Conservation (phyloP, 2,113 vertebrate species). For the Phycodurus eques region DNA sequence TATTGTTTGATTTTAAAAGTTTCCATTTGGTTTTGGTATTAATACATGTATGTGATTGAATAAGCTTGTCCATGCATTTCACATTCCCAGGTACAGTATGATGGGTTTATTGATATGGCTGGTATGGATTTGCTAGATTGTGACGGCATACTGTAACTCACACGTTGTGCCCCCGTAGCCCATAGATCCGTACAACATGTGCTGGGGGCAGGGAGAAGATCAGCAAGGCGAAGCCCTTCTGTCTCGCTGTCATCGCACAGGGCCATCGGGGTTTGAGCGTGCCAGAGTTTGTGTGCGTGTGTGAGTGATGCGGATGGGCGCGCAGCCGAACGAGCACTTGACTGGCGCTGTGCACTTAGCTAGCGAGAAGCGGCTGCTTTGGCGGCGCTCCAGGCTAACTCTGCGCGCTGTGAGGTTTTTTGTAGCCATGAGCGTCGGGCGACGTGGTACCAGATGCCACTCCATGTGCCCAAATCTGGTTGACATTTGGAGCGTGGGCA, state of each 20-base stretch:
- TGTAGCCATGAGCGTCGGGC: slow-evolving; percentile 79
- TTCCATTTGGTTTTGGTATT: background rate
- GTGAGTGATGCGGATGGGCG: slow-evolving; percentile 62
- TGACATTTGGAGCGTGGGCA: slow-evolving; percentile 90
- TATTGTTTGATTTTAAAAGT: background rate
- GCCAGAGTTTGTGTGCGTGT: slow-evolving; percentile 49
- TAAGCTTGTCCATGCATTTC: background rate
- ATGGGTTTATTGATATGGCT: background rate
- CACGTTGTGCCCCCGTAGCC: slow-evolving; percentile 17
- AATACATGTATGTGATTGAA: background rate
- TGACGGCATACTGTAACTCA: background rate
- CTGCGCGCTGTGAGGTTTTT: slow-evolving; percentile 81
- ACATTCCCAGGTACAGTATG: background rate
- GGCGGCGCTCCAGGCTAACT: slow-evolving; percentile 65
- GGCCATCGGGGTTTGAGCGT: slow-evolving; percentile 66
- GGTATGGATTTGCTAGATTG: background rate
- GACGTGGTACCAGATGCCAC: slow-evolving; percentile 94
- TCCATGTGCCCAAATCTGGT: slow-evolving; percentile 96
- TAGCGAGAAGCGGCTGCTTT: slow-evolving; percentile 65
- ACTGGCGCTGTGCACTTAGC: slow-evolving; percentile 70
- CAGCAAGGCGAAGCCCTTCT: slow-evolving; percentile 68
- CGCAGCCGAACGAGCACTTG: slow-evolving; percentile 71
- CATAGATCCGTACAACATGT: slow-evolving; percentile 53
- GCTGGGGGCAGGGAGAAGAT: slow-evolving; percentile 61
- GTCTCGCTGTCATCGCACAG: slow-evolving; percentile 66